phyloP scores from a whole-genome alignment of 2,888 invertebrate genomes.

The Oegoconia quadripuncta region DNA sequence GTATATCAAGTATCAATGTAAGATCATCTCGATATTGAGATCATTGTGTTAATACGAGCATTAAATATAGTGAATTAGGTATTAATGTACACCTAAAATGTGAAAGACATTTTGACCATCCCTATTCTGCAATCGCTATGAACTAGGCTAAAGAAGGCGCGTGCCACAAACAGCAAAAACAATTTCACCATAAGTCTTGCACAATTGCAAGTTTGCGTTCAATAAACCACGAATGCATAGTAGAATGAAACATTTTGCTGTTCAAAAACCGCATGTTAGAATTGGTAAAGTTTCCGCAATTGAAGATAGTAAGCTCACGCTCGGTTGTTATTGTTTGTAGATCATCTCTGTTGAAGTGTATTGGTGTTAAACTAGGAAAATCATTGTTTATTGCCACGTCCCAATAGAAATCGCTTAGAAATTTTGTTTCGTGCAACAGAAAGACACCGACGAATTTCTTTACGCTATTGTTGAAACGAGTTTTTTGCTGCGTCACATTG shows the following conservation, averaged over 20 bases:
- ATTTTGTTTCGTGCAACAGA: too few relatives aligned
- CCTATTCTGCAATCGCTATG: slow-evolving; percentile 40
- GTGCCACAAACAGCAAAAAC: slow-evolving; percentile 55
- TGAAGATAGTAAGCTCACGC: slow-evolving; percentile 51
- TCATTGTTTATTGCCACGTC: slow-evolving; percentile 37
- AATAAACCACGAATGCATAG: slow-evolving; percentile 14
- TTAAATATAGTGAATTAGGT: too few relatives aligned
- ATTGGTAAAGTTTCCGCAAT: slow-evolving; percentile 11
- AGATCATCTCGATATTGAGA: too few relatives aligned
- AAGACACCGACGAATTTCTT: too few relatives aligned
- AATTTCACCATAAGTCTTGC: slow-evolving; percentile 50
- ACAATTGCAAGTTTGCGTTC: slow-evolving; percentile 27
- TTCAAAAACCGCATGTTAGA: slow-evolving; percentile 1
- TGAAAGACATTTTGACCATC: slow-evolving; percentile 26
- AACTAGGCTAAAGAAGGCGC: slow-evolving; percentile 52
- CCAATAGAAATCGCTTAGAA: too few relatives aligned
- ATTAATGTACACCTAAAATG: not conserved
- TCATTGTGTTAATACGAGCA: too few relatives aligned
- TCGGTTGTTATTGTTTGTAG: slow-evolving; percentile 59
- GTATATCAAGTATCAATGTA: too few relatives aligned
- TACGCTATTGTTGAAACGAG: too few relatives aligned
- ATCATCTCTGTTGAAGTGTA: slow-evolving; percentile 48
- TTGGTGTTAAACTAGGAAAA: slow-evolving; percentile 16
- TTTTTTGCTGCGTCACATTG: too few relatives aligned
- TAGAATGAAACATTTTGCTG: slow-evolving; percentile 15